Base-by-base conservation (phyloP, 1,140 invertebrate genomes). In the Sesamia nonagrioides region DNA sequence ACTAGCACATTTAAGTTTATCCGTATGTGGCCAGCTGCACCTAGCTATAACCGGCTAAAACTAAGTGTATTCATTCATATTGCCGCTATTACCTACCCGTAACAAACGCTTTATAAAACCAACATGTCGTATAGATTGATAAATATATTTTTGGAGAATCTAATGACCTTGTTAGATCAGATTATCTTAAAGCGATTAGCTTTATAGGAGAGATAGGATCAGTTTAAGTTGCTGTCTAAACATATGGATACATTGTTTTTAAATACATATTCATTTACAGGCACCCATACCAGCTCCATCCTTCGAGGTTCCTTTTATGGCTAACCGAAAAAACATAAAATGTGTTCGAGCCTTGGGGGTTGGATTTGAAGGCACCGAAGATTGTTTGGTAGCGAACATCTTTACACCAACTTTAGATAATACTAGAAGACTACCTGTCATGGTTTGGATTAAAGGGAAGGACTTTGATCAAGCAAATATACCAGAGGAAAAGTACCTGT, bases 361-460 rank as follows among this genome's bases (percentile, higher is more conserved):
- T 40, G 91, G 91, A 9, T 93, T 86, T 52, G 92, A 92, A 84
- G 93, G 93, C 35, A 92, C 88, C 7, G 93, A 94, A 86, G 93
- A 94, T 80, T 94, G 93, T 71, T 80, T 94, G 21, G 84, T 89
- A 7, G 83, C 82, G 2, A 81, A 93, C 71, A 50, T 94, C n/a
- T 85, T 84, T 35, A 93, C 92, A 18, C 87, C 91, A 52, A 83
- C 78, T 9, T n/a, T 91, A 9, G 73, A 84, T 35, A 80, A 13
- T 7, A 81, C 81, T 0, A 56, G 42, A 0, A 56, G 72, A 2
- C 83, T 92, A 61, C 88, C 93, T 7, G 92, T 94, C 18, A 92
- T 94, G 89, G 92, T 94, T 17, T 94, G 93, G 93, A 75, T 94
- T 8, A 92, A 92, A 84, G 93, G 93, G 73, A 90, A 80, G 82